phyloP scores from a whole-genome alignment of 2,113 vertebrate species.

The Barbus barbus region DNA sequence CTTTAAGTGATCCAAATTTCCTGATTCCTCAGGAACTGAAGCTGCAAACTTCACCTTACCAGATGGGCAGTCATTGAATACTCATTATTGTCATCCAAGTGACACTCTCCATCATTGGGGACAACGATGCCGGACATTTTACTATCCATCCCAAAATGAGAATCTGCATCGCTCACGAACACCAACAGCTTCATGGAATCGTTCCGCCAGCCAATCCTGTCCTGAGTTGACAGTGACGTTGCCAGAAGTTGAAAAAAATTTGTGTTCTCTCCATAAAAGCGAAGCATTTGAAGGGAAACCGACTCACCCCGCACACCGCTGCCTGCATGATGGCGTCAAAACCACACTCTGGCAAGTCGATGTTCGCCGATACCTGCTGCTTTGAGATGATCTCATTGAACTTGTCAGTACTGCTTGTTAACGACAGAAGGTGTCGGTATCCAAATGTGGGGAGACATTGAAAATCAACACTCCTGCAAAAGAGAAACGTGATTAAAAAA shows the following conservation, averaged over 20 bases:
- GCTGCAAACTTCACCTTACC: slow-evolving; percentile 72
- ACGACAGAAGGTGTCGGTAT: slow-evolving; percentile 87
- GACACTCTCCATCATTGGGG: slow-evolving; percentile 93
- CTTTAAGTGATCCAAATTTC: background rate
- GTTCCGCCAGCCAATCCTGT: slow-evolving; percentile 96
- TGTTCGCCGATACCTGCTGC: slow-evolving; percentile 89
- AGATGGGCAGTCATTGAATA: slow-evolving; percentile 89
- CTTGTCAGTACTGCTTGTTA: slow-evolving; percentile 85
- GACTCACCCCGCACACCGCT: slow-evolving; percentile 91
- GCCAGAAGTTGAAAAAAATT: slow-evolving; percentile 8
- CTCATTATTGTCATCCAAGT: slow-evolving; percentile 91
- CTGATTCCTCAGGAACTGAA: background rate
- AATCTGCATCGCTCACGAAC: slow-evolving; percentile 94
- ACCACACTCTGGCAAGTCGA: slow-evolving; percentile 88
- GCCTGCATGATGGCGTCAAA: slow-evolving; percentile 98
- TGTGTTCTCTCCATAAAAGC: slow-evolving; percentile 28
- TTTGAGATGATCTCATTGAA: slow-evolving; percentile 89
- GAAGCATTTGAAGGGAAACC: background rate
- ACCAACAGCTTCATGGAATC: slow-evolving; percentile 94
- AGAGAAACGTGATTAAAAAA: slow-evolving; percentile 14
- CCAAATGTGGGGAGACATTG: slow-evolving; percentile 89
- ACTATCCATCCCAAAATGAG: slow-evolving; percentile 98
- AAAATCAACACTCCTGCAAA: slow-evolving; percentile 71
- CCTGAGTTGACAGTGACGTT: slow-evolving; percentile 70
- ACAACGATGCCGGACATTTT: slow-evolving; percentile 95